phyloP scores from a whole-genome alignment of 2,888 invertebrate genomes.

The Magallana nippona region DNA sequence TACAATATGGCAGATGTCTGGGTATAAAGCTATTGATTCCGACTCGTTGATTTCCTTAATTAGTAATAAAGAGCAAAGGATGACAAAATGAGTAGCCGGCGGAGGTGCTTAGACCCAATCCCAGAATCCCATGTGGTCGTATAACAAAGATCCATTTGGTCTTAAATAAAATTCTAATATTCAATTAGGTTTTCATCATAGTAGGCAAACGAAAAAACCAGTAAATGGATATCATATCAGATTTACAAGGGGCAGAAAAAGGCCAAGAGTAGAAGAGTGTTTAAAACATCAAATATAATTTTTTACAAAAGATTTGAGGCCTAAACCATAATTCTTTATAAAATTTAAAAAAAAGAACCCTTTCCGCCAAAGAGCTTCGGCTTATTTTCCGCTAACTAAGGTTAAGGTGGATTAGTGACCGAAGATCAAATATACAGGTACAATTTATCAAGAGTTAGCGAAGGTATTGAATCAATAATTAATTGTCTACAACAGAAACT shows the following conservation, averaged over 20 bases:
- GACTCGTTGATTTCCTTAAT: slow-evolving; percentile 25
- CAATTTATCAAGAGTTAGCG: neutral
- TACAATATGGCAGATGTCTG: slow-evolving; percentile 33
- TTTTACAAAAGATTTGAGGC: neutral
- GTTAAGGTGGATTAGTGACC: neutral
- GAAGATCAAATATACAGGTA: neutral
- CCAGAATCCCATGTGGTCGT: slow-evolving; percentile 19
- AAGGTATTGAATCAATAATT: neutral
- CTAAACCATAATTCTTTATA: neutral
- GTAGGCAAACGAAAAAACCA: neutral
- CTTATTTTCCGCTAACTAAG: neutral
- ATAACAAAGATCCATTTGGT: slow-evolving; percentile 19
- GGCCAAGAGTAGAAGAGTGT: neutral
- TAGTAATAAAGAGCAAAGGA: slow-evolving; percentile 12
- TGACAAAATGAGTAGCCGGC: slow-evolving; percentile 29
- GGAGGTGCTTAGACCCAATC: slow-evolving; percentile 4
- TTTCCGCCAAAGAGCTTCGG: neutral
- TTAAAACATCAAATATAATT: neutral
- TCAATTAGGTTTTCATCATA: slow-evolving; percentile 23
- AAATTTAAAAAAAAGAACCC: too few species aligned
- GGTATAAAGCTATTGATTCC: slow-evolving; percentile 11
- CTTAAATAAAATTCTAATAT: slow-evolving; percentile 33
- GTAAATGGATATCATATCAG: neutral
- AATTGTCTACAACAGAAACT: too few species aligned
- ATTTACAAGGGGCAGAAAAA: neutral